These are phyloP conservation scores for Ranitomeya imitator DNA, from an alignment of 2,113 vertebrate genomes.

Conservation along the genomic window DNA sequence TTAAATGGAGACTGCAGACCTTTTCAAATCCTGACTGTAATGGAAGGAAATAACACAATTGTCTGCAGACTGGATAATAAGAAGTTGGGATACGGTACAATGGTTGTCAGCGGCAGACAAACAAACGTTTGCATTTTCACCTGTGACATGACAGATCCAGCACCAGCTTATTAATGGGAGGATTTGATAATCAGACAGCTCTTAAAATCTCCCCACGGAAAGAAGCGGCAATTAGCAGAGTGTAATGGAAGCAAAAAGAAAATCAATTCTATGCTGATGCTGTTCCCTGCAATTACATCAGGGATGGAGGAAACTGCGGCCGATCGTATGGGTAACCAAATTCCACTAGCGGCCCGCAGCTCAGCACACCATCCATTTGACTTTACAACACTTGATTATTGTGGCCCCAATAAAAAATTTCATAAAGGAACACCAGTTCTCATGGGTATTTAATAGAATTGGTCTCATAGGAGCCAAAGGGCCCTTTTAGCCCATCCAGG, in stretches of 20 bases:
- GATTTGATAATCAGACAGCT: conserved; percentile 25
- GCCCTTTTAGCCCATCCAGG: no score
- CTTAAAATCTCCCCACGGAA: conserved; percentile 11
- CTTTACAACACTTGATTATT: no score
- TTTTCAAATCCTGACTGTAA: conserved; percentile 11
- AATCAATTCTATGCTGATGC: conserved; percentile 25
- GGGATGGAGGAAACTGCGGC: not conserved
- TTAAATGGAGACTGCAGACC: not conserved
- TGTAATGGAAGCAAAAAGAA: conserved; percentile 15
- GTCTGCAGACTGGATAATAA: conserved; percentile 4
- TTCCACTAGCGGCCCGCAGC: not conserved
- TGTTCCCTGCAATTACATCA: conserved; percentile 35
- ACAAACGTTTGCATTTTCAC: conserved; percentile 7
- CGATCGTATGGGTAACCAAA: not conserved
- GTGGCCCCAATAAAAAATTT: no score
- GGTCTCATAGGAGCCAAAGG: no score
- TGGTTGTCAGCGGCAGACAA: not conserved
- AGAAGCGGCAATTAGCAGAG: conserved; percentile 35
- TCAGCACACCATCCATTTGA: not conserved
- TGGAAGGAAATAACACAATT: conserved; percentile 12
- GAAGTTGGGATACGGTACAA: not conserved
- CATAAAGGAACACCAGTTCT: no score
- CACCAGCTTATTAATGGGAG: conserved; percentile 7
- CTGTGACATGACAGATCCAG: conserved; percentile 20
- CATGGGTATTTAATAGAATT: no score